phyloP scores from a whole-genome alignment of 2,113 vertebrate genomes.

The Bagarius yarrelli region DNA sequence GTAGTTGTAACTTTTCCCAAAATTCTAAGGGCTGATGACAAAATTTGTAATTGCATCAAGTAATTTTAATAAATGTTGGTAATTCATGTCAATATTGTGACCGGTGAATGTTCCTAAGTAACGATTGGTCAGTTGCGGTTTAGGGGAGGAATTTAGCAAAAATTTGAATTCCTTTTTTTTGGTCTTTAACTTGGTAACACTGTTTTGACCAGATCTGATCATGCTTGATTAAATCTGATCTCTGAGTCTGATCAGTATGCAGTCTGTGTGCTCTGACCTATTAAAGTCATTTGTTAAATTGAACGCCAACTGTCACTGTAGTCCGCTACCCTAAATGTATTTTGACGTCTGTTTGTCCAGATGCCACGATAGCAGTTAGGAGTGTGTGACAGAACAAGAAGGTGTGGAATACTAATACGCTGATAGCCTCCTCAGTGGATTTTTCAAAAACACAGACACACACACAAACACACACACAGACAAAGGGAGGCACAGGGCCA shows the following conservation, averaged over 20 bases:
- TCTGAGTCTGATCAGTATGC: conserved; percentile 64
- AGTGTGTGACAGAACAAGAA: conserved; percentile 68
- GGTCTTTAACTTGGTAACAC: neutral
- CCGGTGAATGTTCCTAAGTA: neutral
- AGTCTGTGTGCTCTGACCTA: conserved; percentile 62
- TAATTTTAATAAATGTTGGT: no score
- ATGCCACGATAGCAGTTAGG: conserved; percentile 65
- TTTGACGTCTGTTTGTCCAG: conserved; percentile 76
- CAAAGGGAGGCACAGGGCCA: conserved; percentile 38
- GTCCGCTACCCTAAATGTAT: conserved; percentile 71
- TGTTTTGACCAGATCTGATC: neutral
- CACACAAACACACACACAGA: conserved; percentile 40
- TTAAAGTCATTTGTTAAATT: conserved; percentile 77
- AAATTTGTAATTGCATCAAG: no score
- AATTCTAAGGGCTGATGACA: no score
- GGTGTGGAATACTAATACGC: conserved; percentile 72
- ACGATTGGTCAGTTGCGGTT: neutral
- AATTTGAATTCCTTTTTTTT: no score
- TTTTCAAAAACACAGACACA: conserved; percentile 40
- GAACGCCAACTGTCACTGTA: conserved; percentile 64
- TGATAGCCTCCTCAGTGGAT: conserved; percentile 55
- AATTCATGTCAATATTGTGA: neutral
- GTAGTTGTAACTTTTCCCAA: no score
- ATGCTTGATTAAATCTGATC: neutral
- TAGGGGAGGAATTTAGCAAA: neutral